A percentile compares a stretch with the other conserved stretches of the same genome.
These are phyloP conservation scores for Campaea margaritaria DNA, from an alignment of 2,888 invertebrate species.

Conservation along the genomic window DNA sequence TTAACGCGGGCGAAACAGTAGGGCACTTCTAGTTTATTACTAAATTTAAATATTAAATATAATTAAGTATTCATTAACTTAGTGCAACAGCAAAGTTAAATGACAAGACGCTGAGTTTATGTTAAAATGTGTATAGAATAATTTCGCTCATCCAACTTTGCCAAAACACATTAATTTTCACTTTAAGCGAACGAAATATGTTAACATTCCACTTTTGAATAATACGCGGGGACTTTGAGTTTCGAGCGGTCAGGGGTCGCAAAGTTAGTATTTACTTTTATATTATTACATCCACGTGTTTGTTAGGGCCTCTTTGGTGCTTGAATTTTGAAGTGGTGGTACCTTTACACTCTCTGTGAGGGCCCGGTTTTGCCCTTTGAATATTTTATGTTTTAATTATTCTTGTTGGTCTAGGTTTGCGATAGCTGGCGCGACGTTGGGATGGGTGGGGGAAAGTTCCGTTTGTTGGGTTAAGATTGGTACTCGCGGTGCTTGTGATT, in stretches of 20 bases:
- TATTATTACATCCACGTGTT: constrained; percentile 31
- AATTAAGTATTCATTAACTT: too few relatives aligned
- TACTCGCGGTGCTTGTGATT: neutral
- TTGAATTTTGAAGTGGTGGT: constrained; percentile 27
- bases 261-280: constrained; percentile 29
- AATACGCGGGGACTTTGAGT: constrained; percentile 20
- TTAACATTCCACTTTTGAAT: constrained; percentile 19
- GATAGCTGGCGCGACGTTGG: neutral
- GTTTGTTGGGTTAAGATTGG: too few relatives aligned
- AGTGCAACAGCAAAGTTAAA: too few relatives aligned
- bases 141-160: too few relatives aligned
- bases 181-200: constrained; percentile 5
- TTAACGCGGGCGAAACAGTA: too few relatives aligned
- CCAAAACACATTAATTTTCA: constrained; percentile 7
- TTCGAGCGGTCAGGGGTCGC: constrained; percentile 28
- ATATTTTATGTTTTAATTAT: constrained; percentile 19
- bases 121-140: too few relatives aligned
- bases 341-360: constrained; percentile 14
- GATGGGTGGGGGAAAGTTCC: neutral
- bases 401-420: neutral
- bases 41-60: too few relatives aligned
- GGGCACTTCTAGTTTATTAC: too few relatives aligned
- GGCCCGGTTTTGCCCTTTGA: constrained; percentile 2
- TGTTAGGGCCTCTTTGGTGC: constrained; percentile 18
- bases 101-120: too few relatives aligned